Conservation (phyloP, 2,797 vertebrate genomes). For the Brachyalestes nurse region DNA sequence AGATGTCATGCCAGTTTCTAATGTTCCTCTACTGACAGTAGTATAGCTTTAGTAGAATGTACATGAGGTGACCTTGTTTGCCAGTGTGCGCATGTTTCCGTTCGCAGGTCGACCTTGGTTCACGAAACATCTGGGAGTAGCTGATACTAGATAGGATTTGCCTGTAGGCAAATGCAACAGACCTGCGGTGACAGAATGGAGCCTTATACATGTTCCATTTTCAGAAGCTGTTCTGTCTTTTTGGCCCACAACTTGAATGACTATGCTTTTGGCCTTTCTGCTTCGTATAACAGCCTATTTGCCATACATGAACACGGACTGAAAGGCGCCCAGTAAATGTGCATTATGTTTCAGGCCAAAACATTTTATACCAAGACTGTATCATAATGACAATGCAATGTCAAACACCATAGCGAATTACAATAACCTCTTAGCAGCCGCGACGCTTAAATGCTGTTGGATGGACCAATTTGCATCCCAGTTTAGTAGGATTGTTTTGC, state of each 20-base stretch:
- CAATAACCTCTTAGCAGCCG: too few relatives aligned
- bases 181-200: background rate
- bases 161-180: background rate
- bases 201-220: background rate
- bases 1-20: slow-evolving; percentile 35
- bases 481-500: background rate
- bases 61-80: slow-evolving; percentile 18
- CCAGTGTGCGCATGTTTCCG: slow-evolving; percentile 60
- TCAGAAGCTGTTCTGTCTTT: background rate
- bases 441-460: background rate
- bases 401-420: too few relatives aligned
- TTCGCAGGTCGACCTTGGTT: background rate
- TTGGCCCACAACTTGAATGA: background rate
- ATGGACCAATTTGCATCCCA: background rate
- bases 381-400: background rate
- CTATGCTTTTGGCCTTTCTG: slow-evolving; percentile 6
- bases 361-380: background rate
- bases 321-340: background rate
- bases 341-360: background rate
- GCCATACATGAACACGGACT: background rate
- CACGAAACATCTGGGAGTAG: background rate
- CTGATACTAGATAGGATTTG: too few relatives aligned
- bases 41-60: slow-evolving; percentile 34
- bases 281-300: background rate
- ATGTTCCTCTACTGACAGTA: slow-evolving; percentile 21